Evolutionary conservation across 2,797 vertebrate genomes (phyloP).

Genomic region (Hydrocynus forskahlii): DNA sequence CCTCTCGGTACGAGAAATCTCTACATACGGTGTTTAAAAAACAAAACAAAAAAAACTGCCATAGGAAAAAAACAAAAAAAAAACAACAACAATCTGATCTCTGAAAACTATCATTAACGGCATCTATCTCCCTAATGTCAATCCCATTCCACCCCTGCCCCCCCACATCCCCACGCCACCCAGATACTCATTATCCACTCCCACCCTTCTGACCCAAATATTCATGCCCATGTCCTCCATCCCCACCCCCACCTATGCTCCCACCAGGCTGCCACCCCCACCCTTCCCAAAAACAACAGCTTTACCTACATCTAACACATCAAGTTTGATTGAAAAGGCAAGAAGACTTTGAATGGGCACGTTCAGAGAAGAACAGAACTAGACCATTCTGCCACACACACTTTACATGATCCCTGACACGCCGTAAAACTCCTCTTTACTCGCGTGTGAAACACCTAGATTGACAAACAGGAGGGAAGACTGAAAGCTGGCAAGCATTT

Average conservation of each 20-base stretch:
- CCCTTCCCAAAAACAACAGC: slow-evolving; percentile 42
- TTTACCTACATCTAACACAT: slow-evolving; percentile 85
- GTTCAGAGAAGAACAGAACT: slow-evolving; percentile 85
- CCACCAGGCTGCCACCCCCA: slow-evolving; percentile 16
- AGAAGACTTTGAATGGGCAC: slow-evolving; percentile 76
- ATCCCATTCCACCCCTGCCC: neutral
- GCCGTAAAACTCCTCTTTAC: slow-evolving; percentile 53
- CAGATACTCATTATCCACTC: slow-evolving; percentile 61
- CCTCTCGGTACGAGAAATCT: slow-evolving; percentile 64
- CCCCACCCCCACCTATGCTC: slow-evolving; percentile 67
- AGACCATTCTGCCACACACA: slow-evolving; percentile 17
- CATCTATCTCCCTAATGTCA: slow-evolving; percentile 66
- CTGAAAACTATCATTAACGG: slow-evolving; percentile 41
- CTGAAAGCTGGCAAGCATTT: slow-evolving; percentile 66
- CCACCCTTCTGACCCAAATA: slow-evolving; percentile 43
- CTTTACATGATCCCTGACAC: slow-evolving; percentile 8
- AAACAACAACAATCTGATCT: slow-evolving; percentile 21
- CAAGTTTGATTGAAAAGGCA: slow-evolving; percentile 68
- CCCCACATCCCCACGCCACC: neutral
- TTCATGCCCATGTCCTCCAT: slow-evolving; percentile 62
- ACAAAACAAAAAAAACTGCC: slow-evolving; percentile 6
- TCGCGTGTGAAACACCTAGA: slow-evolving; percentile 78
- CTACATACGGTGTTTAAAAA: slow-evolving; percentile 59
- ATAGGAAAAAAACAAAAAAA: slow-evolving; percentile 5
- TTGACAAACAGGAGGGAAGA: slow-evolving; percentile 54